Evolutionary conservation across 2,888 invertebrate genomes (phyloP), one percentile per base, ranked within the genome.

Genomic region (Melieria crassipennis): DNA sequence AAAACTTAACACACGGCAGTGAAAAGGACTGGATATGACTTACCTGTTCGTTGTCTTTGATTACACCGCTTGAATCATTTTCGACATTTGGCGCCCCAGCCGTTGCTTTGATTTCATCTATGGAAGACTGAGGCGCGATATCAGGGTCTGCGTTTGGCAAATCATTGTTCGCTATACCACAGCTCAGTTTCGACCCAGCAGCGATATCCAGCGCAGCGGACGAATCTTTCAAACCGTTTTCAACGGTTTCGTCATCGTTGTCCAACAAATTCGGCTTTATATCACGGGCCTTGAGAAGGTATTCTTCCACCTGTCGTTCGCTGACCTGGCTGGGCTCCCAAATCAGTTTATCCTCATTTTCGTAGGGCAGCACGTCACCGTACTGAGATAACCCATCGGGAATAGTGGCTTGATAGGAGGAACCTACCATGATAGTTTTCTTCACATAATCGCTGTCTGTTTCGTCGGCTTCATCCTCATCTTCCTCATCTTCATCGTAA

Each of bases 321-420:
- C 90, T 90, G 69, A 97, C 88, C 75, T 91, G 91, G 77, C 90
- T 90, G 0, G 98, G 97, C 84, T 97, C 95, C 98, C 98, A 98
- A 9, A 98, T 88, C 67, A 97, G 89, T 87, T 96, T 95, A 83
- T 98, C 98, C 84, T 97, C 97, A 88, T 97, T 97, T 88, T 97
- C 96, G 85, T 97, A 96, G 0, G 96, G 96, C 75, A 95, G 87
- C n/a, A 94, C 94, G 87, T 97, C 97, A 81, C 95, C 98, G 86
- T 98, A 98, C 81, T 92, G 93, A 81, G 94, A 94, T 16, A 98
- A 88, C 1, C 96, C 97, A 84, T 95, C 95, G 1, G 98, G 98
- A 81, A 98, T 96, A 69, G 91, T 91, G 4, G 98, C 98, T 88
- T 98, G 98, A 85, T 93, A 98, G 82, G 96, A 95, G 76, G 92